Conservation (phyloP, 2,113 vertebrate genomes). For the Pipra filicauda region DNA sequence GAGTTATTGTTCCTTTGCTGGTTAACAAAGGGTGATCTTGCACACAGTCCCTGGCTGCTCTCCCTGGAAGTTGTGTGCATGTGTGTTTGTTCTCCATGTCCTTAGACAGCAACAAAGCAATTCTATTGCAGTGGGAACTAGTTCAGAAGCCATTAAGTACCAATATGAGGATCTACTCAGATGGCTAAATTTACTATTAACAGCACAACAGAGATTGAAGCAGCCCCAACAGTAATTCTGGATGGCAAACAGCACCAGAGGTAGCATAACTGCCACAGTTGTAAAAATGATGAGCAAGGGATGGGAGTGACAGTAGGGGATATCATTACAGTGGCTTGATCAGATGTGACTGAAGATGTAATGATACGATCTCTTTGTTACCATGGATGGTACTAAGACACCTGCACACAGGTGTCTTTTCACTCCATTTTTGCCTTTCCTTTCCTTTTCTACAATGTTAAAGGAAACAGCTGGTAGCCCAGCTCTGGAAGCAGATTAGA, state of each 20-base stretch:
- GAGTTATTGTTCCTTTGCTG: not conserved
- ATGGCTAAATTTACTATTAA: slow-evolving; percentile 40
- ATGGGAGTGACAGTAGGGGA: not conserved
- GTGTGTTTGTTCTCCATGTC: not conserved
- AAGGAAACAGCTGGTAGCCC: not conserved
- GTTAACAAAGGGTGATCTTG: not conserved
- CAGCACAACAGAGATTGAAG: slow-evolving; percentile 1
- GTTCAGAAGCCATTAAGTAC: slow-evolving; percentile 23
- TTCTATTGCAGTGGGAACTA: not conserved
- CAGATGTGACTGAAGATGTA: not conserved
- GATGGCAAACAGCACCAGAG: not conserved
- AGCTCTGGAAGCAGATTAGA: not conserved
- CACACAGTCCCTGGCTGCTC: not conserved
- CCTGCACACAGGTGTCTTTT: not conserved
- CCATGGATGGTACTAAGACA: not conserved
- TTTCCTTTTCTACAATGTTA: not conserved
- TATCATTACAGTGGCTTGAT: not conserved
- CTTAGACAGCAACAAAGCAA: slow-evolving; percentile 34
- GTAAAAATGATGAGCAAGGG: not conserved
- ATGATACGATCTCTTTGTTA: not conserved
- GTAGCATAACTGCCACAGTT: not conserved
- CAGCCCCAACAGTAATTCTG: slow-evolving; percentile 33
- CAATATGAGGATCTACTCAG: not conserved
- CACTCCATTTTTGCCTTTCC: not conserved
- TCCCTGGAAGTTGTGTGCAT: not conserved